Conservation (phyloP, 2,113 vertebrate species). For the Ursus arctos region DNA sequence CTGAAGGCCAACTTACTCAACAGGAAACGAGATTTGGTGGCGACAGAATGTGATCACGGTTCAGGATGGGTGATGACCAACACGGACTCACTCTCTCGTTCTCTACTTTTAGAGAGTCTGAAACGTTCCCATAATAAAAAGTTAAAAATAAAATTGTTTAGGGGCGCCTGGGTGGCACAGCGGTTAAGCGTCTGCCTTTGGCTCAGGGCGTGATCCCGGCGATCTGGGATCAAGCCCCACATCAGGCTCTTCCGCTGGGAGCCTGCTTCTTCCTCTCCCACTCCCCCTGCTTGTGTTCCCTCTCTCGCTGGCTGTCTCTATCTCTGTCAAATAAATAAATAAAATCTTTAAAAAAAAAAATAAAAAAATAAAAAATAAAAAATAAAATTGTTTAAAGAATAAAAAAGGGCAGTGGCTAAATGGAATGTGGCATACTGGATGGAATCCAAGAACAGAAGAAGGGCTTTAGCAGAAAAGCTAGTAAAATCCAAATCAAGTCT, state of each 20-base stretch:
- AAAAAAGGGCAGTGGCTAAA: not conserved
- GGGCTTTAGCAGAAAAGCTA: not conserved
- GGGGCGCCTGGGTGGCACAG: too few relatives aligned
- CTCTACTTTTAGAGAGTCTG: not conserved
- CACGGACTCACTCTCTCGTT: not conserved
- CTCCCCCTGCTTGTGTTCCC: too few relatives aligned
- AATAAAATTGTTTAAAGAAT: not conserved
- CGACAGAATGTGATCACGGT: not conserved
- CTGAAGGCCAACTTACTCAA: not conserved
- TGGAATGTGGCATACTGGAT: not conserved
- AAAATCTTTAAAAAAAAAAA: too few relatives aligned
- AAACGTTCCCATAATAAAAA: not conserved
- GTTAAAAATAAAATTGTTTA: constrained; percentile 2
- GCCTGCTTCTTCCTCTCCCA: too few relatives aligned
- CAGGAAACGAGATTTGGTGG: not conserved
- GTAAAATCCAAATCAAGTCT: not conserved
- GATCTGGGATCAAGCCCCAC: too few relatives aligned
- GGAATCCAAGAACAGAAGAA: not conserved
- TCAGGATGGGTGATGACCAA: not conserved
- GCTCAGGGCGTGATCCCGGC: too few relatives aligned
- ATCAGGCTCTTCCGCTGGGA: too few relatives aligned
- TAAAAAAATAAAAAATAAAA: not conserved
- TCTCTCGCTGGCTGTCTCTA: too few relatives aligned
- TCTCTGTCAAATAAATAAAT: too few relatives aligned
- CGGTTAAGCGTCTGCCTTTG: too few relatives aligned